Evolutionary conservation across 2,888 invertebrate genomes (phyloP).

Genomic region (Conus canariensis): DNA sequence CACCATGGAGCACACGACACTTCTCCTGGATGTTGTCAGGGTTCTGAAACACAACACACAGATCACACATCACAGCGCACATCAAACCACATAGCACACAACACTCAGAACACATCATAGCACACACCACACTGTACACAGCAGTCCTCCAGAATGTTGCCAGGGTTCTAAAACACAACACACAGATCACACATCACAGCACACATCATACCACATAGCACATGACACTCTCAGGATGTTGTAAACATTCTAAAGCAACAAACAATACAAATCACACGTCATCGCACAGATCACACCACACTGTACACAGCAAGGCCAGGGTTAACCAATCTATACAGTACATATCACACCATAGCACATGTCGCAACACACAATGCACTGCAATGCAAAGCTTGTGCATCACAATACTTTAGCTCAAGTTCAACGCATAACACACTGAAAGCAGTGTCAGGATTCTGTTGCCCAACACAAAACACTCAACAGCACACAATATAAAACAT

Average conservation of each 20-base stretch:
- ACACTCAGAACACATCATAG: too few species aligned
- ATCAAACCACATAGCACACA: neutral
- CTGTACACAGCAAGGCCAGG: too few species aligned
- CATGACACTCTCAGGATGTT: neutral
- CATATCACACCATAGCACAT: slow-evolving; percentile 78
- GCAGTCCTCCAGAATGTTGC: too few species aligned
- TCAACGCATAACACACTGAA: neutral
- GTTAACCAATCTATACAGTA: too few species aligned
- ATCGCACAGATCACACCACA: too few species aligned
- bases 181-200: neutral
- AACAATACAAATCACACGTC: neutral
- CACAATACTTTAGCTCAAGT: neutral
- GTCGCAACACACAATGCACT: slow-evolving; percentile 89
- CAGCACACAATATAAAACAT: too few species aligned
- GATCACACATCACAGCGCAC: neutral
- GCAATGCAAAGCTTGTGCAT: neutral
- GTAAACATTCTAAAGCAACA: neutral
- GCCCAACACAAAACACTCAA: too few species aligned
- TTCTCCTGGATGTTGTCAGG: slow-evolving; percentile 86
- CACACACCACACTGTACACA: too few species aligned
- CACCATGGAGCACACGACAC: slow-evolving; percentile 86
- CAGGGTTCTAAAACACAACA: neutral
- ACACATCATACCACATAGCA: neutral
- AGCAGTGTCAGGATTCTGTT: too few species aligned
- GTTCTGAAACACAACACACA: slow-evolving; percentile 61